Conservation (phyloP, 2,888 invertebrate species). For the Argyra leucocephala region DNA sequence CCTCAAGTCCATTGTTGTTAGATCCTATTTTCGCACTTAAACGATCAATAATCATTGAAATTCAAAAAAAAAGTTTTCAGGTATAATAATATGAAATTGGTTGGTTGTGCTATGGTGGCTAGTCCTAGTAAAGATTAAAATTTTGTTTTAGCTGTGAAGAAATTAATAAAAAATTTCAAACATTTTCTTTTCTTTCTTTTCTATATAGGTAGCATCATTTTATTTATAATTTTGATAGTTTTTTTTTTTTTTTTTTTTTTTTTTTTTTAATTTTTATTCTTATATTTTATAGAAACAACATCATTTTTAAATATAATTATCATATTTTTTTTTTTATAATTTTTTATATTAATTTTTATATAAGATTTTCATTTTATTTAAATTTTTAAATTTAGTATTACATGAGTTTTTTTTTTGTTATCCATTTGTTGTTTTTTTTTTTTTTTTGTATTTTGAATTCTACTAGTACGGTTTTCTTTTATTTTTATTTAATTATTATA, state of each 20-base stretch:
- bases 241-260: constrained; percentile 4
- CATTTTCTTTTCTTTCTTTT: not conserved
- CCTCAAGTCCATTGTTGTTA: no score
- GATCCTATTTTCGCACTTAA: no score
- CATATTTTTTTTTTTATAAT: not conserved
- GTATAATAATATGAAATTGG: no score
- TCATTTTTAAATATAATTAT: constrained; percentile 6
- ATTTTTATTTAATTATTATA: not conserved
- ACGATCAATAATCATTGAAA: no score
- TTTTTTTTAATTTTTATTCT: constrained; percentile 5
- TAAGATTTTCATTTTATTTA: not conserved
- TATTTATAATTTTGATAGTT: constrained; percentile 4
- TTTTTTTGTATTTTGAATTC: not conserved
- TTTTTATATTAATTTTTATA: not conserved
- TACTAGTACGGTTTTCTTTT: not conserved
- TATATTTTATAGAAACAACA: constrained; percentile 6
- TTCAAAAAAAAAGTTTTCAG: no score
- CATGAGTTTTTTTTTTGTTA: not conserved
- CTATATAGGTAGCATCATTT: constrained; percentile 6
- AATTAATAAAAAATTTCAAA: no score
- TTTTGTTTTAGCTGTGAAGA: no score
- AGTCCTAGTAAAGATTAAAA: no score
- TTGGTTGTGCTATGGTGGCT: no score
- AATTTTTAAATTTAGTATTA: not conserved
- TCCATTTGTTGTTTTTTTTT: not conserved